Base-by-base conservation (phyloP, 2,113 vertebrate genomes). In the Mola mola region DNA sequence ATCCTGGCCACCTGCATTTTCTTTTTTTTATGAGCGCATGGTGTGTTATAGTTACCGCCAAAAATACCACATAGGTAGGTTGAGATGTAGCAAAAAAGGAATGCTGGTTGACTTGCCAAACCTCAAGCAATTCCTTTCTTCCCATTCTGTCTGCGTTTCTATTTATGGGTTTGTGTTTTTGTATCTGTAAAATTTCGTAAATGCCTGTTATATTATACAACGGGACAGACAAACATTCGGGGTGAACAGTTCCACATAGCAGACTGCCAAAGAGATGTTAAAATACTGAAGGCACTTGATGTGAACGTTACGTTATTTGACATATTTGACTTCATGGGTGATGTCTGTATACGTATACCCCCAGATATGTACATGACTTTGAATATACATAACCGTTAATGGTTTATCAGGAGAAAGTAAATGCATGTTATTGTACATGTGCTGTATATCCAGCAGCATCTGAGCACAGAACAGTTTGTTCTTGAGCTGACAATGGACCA, bases 91-190 rank as follows among this genome's bases (percentile, higher is more conserved):
- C 3, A 1, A 67, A 50, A 61, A 17, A 63, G 26, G 46, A 75
- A 79, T 61, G 42, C 29, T 56, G 21, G 8, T 8, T 38, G 28
- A 42, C 4, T 13, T 34, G 56, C 57, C 79, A 76, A 63, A 78
- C 60, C 66, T 50, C 38, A 46, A 61, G 25, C 24, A 60, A 66
- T 65, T 70, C 41, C 49, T 55, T 36, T 58, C 19, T 13, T 17
- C 66, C 21, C 40, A 11, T 56, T n/a, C 60, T 71, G 26, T 43
- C 34, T 56, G 42, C 46, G 58, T 70, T 58, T 40, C 17, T 53
- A 62, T 66, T 68, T 56, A 51, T 46, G 49, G 47, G 66, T 66
- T 72, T 67, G 12, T 50, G n/a, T 55, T 76, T 78, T 71, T 55
- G 28, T 36, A 51, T 15, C 50, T 50, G 40, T 17, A 29, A 60